A percentile compares a stretch with the other conserved stretches of the same genome.
phyloP scores from a whole-genome alignment of 2,888 invertebrate species.

The Hydropsyche betteni region DNA sequence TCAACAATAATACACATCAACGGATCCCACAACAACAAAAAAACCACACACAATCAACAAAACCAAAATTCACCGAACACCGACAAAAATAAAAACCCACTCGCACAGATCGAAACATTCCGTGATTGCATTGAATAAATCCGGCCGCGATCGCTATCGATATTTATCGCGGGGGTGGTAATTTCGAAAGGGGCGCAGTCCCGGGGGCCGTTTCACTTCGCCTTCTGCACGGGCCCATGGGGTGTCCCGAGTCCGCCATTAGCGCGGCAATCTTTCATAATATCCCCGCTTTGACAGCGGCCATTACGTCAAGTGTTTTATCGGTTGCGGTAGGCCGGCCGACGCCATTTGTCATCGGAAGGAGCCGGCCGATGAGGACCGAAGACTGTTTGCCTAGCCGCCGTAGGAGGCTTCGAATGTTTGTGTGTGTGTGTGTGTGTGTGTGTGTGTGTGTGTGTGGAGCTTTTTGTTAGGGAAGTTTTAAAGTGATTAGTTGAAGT shows the following conservation, averaged over 20 bases:
- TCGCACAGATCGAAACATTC: neutral
- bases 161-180: constrained; percentile 15
- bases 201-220: constrained; percentile 17
- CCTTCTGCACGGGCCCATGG: neutral
- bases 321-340: constrained; percentile 44
- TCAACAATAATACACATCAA: too few relatives aligned
- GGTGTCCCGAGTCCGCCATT: constrained; percentile 32
- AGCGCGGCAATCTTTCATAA: constrained; percentile 44
- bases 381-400: too few relatives aligned
- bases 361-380: neutral
- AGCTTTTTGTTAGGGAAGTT: too few relatives aligned
- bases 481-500: neutral
- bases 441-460: too few relatives aligned
- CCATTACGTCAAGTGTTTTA: constrained; percentile 47
- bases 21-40: too few relatives aligned
- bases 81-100: neutral
- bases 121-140: constrained; percentile 12
- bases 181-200: neutral
- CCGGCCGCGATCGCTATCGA: constrained; percentile 16
- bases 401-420: too few relatives aligned
- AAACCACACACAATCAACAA: neutral
- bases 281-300: constrained; percentile 44
- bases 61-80: neutral
- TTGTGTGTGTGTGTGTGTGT: too few relatives aligned
- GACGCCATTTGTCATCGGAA: constrained; percentile 41